Evolutionary conservation across 2,888 invertebrate genomes (phyloP), one percentile per base, ranked within the genome.

Genomic region (Invenusta paracnida): DNA sequence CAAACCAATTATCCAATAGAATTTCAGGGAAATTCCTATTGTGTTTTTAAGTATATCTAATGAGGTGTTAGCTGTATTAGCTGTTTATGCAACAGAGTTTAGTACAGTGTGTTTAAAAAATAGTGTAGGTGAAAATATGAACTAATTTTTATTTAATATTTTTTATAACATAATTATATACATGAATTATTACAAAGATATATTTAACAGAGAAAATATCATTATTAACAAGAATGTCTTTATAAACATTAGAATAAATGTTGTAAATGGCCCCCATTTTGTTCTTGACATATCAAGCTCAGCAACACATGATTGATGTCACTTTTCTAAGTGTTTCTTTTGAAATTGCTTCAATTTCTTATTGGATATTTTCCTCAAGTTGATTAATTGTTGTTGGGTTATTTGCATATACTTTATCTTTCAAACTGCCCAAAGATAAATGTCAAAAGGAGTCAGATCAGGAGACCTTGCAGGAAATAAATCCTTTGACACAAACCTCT

Each of bases 381-480:
- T 48, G 48, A 48, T 48, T 48, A 17, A 48, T 48, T 48, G 48
- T 48, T 48, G 48, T 48, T 48, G 48, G 48, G 48, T 48, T 48
- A 48, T 48, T 5, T 48, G 48, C 48, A 48, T 48, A 48, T 48
- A 48, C 48, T 48, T 48, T 48, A 48, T 48, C 48, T 48, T 48
- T 48, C 48, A 73, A 73, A n/a, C 23, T 82, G 2, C 82, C 82
- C 29, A 82, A 30, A 82, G 82, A 31, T 82, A 82, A 82, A 82
- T 13, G 82, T 82, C 13, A 30, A 25, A 25, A 5, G 48, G 11
- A 29, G 30, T 82, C 31, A 82, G n/a, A 82, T 82, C 82, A 30
- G 82, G 82, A 31, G 82, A 25, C 31, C 82, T 82, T 82, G 29
- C 30, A 30, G 82, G 13, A 30, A 30, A 28, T n/a, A 82, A 30